Conservation (phyloP, 2,113 vertebrate species). For the Triplophysa tibetana region DNA sequence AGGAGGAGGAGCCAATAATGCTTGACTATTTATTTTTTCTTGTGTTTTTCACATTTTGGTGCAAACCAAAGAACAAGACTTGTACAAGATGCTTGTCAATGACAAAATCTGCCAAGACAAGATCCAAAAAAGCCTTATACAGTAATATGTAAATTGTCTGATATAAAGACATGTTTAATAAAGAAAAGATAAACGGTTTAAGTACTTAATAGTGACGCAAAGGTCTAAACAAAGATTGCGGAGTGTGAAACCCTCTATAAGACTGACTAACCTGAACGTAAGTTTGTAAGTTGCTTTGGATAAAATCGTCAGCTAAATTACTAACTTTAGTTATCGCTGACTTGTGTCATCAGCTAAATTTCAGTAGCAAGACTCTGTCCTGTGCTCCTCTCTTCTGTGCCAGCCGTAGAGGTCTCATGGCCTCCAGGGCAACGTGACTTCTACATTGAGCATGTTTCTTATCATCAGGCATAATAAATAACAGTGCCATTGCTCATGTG, state of each 20-base stretch:
- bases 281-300: not conserved
- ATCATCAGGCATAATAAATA: not conserved
- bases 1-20: too few species aligned
- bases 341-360: conserved; percentile 31
- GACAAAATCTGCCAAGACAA: not conserved
- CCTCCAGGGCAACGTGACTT: conserved; percentile 4
- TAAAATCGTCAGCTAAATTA: too few species aligned
- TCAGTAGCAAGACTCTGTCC: conserved; percentile 32
- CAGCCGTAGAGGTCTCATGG: not conserved
- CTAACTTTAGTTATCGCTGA: not conserved
- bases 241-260: conserved; percentile 14
- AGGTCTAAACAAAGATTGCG: not conserved
- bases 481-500: not conserved
- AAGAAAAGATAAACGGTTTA: too few species aligned
- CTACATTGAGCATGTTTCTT: conserved; percentile 28
- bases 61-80: not conserved
- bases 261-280: conserved; percentile 33
- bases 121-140: not conserved
- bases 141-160: too few species aligned
- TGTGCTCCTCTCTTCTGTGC: not conserved
- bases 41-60: not conserved
- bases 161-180: too few species aligned
- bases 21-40: too few species aligned
- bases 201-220: not conserved
- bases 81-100: not conserved